Base-by-base conservation (phyloP, 2,113 vertebrate genomes). In the Tychaedon coryphoeus region DNA sequence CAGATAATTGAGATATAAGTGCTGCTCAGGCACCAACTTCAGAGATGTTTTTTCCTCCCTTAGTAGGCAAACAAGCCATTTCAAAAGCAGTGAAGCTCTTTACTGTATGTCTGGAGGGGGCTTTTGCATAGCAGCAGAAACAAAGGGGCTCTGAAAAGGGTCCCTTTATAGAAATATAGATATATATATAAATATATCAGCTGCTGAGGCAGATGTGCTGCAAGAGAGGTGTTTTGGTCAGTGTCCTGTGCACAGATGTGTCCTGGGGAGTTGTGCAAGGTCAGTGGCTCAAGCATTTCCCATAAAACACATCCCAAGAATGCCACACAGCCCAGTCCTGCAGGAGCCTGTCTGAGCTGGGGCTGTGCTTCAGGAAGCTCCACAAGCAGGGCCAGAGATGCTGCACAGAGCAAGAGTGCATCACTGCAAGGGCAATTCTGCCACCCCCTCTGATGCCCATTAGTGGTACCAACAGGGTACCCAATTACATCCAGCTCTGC, bases 1-100 rank as follows among this genome's bases (percentile, higher is more conserved):
- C 47, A 28, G 75, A 62, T 95, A 92, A 95, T 45, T 95, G 81
- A 95, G 90, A 90, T 69, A 8, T 33, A 91, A 95, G 34, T 94
- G 78, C 90, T 95, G 73, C 71, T 95, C 81, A 88, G 71, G 31
- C 71, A 72, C 28, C 56, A 86, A 58, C 71, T 76, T 89, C 74
- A 76, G 86, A 64, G 75, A 48, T 29, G 56, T 18, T 38, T 78
- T 64, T 90, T 75, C 77, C 9, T 10, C 72, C 53, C 48, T 78
- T 65, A 81, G 54, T 79, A 90, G 42, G 47, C 74, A 91, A 91
- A 82, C 73, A 91, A 95, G 62, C 51, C 47, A 40, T 92, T 92
- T 86, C 9, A 12, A 89, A 75, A 79, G 66, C 81, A 75, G 33
- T 33, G 50, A 79, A 82, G 38, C 58, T 54, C 42, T 56, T 76